Base-by-base conservation (phyloP, 2,888 invertebrate genomes). In the Incurvaria masculella region DNA sequence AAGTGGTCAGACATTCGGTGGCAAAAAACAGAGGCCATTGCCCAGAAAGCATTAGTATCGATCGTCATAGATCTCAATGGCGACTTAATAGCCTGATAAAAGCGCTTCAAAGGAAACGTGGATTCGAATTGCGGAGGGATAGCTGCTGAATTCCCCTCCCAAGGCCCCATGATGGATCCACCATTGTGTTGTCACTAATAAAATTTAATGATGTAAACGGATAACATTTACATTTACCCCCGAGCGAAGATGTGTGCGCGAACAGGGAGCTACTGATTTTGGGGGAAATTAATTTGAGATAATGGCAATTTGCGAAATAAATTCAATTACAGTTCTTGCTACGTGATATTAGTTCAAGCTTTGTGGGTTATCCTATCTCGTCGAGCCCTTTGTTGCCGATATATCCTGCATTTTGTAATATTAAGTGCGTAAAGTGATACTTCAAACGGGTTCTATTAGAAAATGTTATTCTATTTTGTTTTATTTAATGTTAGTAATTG, bases 121-220 rank as follows among this genome's bases (percentile, higher is more conserved):
- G n/a, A n/a, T 70, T 63, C 66, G 68, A 68, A 72, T 72, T 66
- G 69, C 61, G 60, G 65, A 63, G 72, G 59, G 69, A 64, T 62
- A 65, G 69, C 69, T n/a, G n/a, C n/a, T n/a, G n/a, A n/a, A n/a
- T 66, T 73, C 72, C 65, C 65, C 63, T 58, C 59, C 48, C 55
- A 58, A 62, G 63, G 65, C 62, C 61, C 63, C 61, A 66, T 63
- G 61, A 68, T 65, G 59, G 65, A 61, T 55, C 56, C 56, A 55
- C 67, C 58, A 70, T 76, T 76, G 73, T 74, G 63, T 68, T 67
- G 66, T 66, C 66, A 67, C 71, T 74, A 75, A 75, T 78, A 76
- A 76, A 76, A 76, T 74, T 74, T 75, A 75, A 76, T 76, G 74
- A 72, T 74, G 74, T 76, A 76, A 78, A 75, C 73, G 74, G 74